Evolutionary conservation across 2,113 vertebrate species (phyloP), one percentile per base, ranked within the genome.

Genomic region (Centropristis striata): DNA sequence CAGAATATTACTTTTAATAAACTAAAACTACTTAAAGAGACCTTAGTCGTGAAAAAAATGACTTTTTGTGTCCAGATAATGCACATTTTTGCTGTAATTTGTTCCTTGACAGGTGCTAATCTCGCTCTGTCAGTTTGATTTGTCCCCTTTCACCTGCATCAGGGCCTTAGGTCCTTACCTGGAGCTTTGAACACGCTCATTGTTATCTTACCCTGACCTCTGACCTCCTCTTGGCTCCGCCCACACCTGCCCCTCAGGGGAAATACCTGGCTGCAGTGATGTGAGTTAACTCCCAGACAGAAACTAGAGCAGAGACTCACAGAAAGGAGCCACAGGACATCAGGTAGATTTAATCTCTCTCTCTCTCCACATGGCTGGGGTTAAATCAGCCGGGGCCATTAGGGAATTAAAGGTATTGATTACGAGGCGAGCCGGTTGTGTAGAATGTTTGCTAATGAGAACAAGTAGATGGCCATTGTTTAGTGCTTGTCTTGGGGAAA

Each of bases 371-470:
- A 16, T 20, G 68, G 75, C 57, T 6, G 23, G 32, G 47, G 57
- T 75, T 66, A 54, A 82, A 81, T 80, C 64, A 63, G 68, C 32
- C 47, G 0, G 23, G 28, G 42, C 89, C 90, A 91, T 93, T 91
- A 93, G 87, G 78, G 83, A 87, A 93, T 91, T 88, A 90, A 85
- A 90, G 86, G 70, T 90, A 92, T 94, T 71, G 92, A 93, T 93
- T 87, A 84, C 61, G 16, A 86, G 65, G 75, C 27, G 7, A 83
- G 79, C 64, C 28, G 50, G 67, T 86, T 74, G 58, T 76, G 86
- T 80, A 74, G 71, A 85, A 84, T 80, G 90, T 83, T 87, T 88
- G 60, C 89, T 87, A 92, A 93, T 89, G 83, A 86, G 81, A 83
- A 80, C 75, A 61, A 83, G 83, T 68, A 64, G 76, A 77, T 15